Percentiles rank a stretch among this genome's conserved stretches.
Evolutionary conservation across 2,888 invertebrate genomes (phyloP).

Genomic region (Entomobrya multifasciata): DNA sequence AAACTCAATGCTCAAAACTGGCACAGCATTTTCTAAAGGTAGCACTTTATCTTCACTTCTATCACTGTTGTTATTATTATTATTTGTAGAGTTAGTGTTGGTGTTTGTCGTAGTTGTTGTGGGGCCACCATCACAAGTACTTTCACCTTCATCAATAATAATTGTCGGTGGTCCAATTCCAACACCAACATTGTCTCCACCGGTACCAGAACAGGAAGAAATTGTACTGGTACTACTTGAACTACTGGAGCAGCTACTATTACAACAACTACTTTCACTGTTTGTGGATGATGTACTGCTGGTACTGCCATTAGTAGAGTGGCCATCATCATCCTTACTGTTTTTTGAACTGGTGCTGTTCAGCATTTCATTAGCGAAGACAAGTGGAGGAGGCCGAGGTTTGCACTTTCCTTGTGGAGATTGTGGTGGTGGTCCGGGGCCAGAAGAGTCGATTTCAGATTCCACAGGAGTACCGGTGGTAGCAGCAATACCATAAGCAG

Average conservation of each 20-base stretch:
- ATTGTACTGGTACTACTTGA: slow-evolving; percentile 47
- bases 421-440: slow-evolving; percentile 18
- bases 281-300: slow-evolving; percentile 47
- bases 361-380: slow-evolving; percentile 79
- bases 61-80: slow-evolving; percentile 23
- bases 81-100: background rate
- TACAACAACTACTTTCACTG: slow-evolving; percentile 37
- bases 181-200: slow-evolving; percentile 7
- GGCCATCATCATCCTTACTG: slow-evolving; percentile 34
- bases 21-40: slow-evolving; percentile 65
- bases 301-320: background rate
- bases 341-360: slow-evolving; percentile 62
- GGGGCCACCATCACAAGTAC: slow-evolving; percentile 23
- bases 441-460: slow-evolving; percentile 45
- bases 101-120: background rate
- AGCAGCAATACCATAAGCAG: no score
- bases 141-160: no score
- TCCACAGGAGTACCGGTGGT: no score
- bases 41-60: slow-evolving; percentile 6
- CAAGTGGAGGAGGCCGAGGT: slow-evolving; percentile 79
- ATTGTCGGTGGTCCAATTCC: background rate
- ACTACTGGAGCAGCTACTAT: slow-evolving; percentile 44
- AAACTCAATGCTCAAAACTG: slow-evolving; percentile 79
- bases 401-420: slow-evolving; percentile 68
- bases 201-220: slow-evolving; percentile 31